Conservation (phyloP, 1,140 invertebrate species). For the Popillia japonica region DNA sequence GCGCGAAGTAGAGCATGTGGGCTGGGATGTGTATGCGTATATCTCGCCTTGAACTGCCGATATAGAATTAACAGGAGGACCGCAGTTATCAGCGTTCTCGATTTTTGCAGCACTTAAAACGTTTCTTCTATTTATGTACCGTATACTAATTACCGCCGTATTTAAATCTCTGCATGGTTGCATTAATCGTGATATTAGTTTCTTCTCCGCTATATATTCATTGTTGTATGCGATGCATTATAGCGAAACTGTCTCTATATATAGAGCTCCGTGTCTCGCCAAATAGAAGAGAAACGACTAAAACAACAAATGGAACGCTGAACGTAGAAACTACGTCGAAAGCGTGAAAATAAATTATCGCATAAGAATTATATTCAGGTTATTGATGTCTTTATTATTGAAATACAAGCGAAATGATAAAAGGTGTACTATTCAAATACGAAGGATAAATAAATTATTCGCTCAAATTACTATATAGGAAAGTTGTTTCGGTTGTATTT, state of each 20-base stretch:
- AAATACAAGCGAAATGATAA: not conserved
- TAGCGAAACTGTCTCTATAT: not conserved
- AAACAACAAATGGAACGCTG: not conserved
- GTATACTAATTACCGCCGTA: slow-evolving; percentile 20
- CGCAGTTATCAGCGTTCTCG: not conserved
- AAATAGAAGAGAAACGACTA: not conserved
- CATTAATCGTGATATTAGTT: slow-evolving; percentile 33
- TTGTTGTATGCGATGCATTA: not conserved
- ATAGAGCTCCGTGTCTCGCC: not conserved
- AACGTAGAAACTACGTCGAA: not conserved
- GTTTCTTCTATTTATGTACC: slow-evolving; percentile 32
- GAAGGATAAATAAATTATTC: slow-evolving; percentile 5
- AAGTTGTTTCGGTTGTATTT: not conserved
- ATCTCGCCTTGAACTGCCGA: slow-evolving; percentile 5
- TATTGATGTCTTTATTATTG: not conserved
- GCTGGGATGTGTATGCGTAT: slow-evolving; percentile 7
- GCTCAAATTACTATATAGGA: not conserved
- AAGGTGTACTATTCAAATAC: not conserved
- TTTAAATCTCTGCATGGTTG: slow-evolving; percentile 16
- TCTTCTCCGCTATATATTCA: not conserved
- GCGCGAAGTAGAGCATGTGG: slow-evolving; percentile 29
- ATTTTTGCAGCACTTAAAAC: slow-evolving; percentile 1
- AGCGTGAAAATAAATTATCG: not conserved
- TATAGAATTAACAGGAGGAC: not conserved
- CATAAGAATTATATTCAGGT: not conserved